phyloP scores from a whole-genome alignment of 2,113 vertebrate species.

The Bubalus kerabau region DNA sequence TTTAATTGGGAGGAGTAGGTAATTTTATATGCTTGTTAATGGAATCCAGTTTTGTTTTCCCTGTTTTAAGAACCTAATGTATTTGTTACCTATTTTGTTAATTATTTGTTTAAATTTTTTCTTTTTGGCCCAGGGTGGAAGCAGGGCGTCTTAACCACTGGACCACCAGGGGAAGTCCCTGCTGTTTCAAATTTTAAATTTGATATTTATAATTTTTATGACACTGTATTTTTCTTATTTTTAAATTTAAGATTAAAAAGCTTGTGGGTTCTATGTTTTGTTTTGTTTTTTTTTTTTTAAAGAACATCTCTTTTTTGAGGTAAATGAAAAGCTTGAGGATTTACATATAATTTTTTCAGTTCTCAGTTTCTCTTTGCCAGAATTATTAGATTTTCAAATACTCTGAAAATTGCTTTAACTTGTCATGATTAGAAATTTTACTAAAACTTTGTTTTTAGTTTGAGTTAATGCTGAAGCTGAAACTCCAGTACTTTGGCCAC shows the following conservation, averaged over 20 bases:
- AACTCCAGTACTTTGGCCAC: no score
- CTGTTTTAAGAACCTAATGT: neutral
- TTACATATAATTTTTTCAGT: neutral
- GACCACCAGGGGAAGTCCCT: neutral
- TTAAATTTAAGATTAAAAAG: neutral
- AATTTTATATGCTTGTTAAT: neutral
- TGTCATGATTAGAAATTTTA: neutral
- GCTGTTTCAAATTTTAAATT: neutral
- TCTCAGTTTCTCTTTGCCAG: conserved; percentile 2
- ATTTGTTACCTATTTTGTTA: neutral
- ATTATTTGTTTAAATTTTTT: neutral
- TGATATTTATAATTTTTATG: neutral
- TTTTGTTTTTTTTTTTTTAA: neutral
- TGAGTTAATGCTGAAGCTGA: neutral
- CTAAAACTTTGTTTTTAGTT: neutral
- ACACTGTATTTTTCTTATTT: neutral
- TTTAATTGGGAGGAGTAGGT: neutral
- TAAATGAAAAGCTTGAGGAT: neutral
- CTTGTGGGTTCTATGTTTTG: neutral
- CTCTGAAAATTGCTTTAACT: neutral
- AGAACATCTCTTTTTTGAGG: neutral
- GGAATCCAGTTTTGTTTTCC: neutral
- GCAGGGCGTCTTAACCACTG: neutral
- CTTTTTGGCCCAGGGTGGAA: neutral
- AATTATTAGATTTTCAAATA: neutral